Base-by-base conservation (phyloP, 2,113 vertebrate species). In the Lepisosteus osseus region DNA sequence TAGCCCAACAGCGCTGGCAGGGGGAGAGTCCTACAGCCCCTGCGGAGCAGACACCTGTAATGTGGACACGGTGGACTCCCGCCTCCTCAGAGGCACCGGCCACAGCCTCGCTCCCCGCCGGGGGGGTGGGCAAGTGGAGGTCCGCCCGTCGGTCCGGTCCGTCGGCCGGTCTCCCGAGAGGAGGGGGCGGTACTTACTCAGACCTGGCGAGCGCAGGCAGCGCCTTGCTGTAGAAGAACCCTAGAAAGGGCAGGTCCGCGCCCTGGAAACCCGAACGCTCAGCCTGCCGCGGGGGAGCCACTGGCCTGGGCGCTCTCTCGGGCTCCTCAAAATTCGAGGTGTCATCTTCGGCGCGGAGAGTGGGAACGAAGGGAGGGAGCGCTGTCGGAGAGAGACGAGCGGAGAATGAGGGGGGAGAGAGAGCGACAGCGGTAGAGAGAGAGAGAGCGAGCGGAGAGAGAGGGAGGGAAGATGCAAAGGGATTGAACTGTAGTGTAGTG, bases 291-390 rank as follows among this genome's bases (percentile, higher is more conserved):
- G 87, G 77, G 92, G 92, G 88, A 92, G 94, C 93, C 89, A 94
- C 92, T 91, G 86, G 91, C 90, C 89, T 81, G 81, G 87, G 89
- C 89, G 94, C 93, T 91, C 93, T 93, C 89, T 94, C 92, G 86
- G 95, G 87, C 92, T 96, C 93, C 92, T 96, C 94, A 88, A 89
- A 94, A 94, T 94, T 86, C 85, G 89, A 94, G 90, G 92, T 95
- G 92, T 95, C 97, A 97, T 99, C 95, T 80, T 96, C 94, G 89
- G 94, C 92, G 85, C 89, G 90, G 89, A 94, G 90, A 81, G 92
- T 92, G 86, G 93, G 95, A 86, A 92, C 86, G 90, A 99, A 98
- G 81, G 90, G 97, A 92, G 94, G 95, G 91, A 95, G 94, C 91
- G 94, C 95, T 94, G 88, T 83, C 89, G 85, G 89, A 88, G 85